These are phyloP conservation scores for Silurus lanzhouensis DNA, from an alignment of 2,797 vertebrate species.

Conservation along the genomic window DNA sequence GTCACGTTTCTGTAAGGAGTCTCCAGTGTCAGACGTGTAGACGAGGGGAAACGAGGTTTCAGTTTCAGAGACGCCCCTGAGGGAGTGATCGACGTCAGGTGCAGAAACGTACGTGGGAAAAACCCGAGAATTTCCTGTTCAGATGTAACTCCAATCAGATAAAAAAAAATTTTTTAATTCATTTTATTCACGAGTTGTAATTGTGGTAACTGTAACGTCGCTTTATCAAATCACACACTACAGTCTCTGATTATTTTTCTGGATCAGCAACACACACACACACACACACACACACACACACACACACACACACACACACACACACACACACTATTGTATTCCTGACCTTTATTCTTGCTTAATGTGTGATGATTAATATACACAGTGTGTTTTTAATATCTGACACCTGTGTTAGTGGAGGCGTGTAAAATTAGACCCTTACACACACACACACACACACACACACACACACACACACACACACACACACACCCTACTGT, in stretches of 20 bases:
- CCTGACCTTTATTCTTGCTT: not conserved
- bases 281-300: not conserved
- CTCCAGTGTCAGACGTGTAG: not conserved
- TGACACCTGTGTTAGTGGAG: conserved; percentile 28
- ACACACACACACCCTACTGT: not conserved
- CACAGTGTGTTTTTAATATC: conserved; percentile 8
- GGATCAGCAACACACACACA: no score
- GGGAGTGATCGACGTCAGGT: no score
- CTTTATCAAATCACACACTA: no score
- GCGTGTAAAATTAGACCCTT: conserved; percentile 23
- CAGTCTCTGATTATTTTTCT: no score
- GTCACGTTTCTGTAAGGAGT: not conserved
- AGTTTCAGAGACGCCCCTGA: no score
- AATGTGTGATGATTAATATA: conserved; percentile 1
- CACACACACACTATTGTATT: not conserved
- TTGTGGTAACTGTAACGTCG: no score
- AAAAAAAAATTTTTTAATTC: not conserved
- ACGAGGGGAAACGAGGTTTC: no score
- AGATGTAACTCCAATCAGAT: not conserved
- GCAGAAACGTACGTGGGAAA: no score
- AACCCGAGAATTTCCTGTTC: not conserved
- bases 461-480: conserved; percentile 3
- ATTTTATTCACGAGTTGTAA: no score
- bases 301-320: not conserved
- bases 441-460: not conserved